phyloP scores from a whole-genome alignment of 2,797 vertebrate genomes.

The Parauchenoglanis punctatus region DNA sequence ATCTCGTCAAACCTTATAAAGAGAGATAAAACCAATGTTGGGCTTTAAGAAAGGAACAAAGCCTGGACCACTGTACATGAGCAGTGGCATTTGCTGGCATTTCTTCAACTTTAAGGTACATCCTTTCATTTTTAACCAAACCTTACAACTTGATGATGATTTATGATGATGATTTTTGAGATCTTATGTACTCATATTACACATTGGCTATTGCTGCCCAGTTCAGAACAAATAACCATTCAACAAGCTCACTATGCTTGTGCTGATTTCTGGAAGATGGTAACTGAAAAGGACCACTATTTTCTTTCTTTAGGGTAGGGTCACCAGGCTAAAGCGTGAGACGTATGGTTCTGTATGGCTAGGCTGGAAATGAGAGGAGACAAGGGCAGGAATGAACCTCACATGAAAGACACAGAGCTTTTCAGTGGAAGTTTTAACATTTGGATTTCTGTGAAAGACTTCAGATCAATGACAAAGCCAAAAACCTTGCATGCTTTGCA shows the following conservation, averaged over 20 bases:
- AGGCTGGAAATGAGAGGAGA: conserved; percentile 62
- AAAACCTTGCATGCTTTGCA: neutral
- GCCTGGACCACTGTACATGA: neutral
- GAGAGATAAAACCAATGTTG: neutral
- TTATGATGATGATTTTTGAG: conserved; percentile 14
- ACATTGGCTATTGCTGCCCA: neutral
- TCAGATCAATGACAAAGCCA: neutral
- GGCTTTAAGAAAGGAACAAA: neutral
- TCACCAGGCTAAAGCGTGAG: conserved; percentile 21
- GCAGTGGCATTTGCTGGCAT: neutral
- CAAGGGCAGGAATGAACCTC: conserved; percentile 56
- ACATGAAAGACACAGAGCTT: conserved; percentile 22
- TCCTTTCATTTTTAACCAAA: conserved; percentile 17
- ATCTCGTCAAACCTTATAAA: neutral
- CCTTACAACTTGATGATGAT: conserved; percentile 17
- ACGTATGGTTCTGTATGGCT: conserved; percentile 48
- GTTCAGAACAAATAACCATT: conserved; percentile 40
- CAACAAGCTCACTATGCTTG: conserved; percentile 13
- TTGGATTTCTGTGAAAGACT: conserved; percentile 32
- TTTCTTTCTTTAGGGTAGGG: conserved; percentile 41
- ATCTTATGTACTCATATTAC: conserved; percentile 20
- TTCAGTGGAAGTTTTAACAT: conserved; percentile 19
- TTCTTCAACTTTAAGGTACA: conserved; percentile 1
- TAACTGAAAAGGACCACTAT: conserved; percentile 44
- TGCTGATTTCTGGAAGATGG: conserved; percentile 40